Conservation (phyloP, 1,140 invertebrate genomes). For the Tigriopus japonicus region DNA sequence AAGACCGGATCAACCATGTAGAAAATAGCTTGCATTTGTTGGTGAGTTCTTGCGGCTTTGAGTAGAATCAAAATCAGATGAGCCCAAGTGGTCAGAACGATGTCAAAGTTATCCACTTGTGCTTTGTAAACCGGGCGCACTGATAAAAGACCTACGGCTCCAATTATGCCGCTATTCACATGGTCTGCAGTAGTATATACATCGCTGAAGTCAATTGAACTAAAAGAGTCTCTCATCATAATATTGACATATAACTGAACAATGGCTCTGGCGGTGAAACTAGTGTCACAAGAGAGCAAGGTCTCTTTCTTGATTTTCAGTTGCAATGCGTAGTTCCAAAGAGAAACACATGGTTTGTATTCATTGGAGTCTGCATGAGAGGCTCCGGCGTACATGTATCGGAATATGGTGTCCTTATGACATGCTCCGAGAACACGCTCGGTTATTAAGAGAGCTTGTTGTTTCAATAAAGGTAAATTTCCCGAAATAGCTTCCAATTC, state of each 20-base stretch:
- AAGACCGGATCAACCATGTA: conserved; percentile 16
- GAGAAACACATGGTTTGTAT: conserved; percentile 21
- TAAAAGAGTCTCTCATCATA: conserved; percentile 18
- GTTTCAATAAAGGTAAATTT: conserved; percentile 21
- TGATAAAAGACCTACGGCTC: conserved; percentile 18
- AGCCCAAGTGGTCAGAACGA: conserved; percentile 19
- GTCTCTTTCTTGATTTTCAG: conserved; percentile 21
- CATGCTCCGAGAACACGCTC: conserved; percentile 22
- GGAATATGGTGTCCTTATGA: conserved; percentile 24
- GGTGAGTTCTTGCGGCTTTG: conserved; percentile 17
- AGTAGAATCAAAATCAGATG: conserved; percentile 20
- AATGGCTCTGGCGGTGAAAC: conserved; percentile 23
- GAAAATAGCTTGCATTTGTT: conserved; percentile 16
- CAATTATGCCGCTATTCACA: conserved; percentile 21
- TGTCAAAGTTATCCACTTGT: conserved; percentile 21
- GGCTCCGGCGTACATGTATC: conserved; percentile 23
- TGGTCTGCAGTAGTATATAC: conserved; percentile 21
- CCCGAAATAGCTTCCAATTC: conserved; percentile 19
- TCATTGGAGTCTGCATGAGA: conserved; percentile 23
- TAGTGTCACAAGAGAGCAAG: conserved; percentile 20
- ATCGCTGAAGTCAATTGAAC: conserved; percentile 18
- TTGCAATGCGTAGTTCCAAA: conserved; percentile 23
- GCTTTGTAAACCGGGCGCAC: conserved; percentile 18
- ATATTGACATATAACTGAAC: conserved; percentile 21
- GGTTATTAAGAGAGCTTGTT: conserved; percentile 22